These are phyloP conservation scores for Tenebrosternarchus preto DNA, from an alignment of 2,113 vertebrate genomes.

Conservation along the genomic window DNA sequence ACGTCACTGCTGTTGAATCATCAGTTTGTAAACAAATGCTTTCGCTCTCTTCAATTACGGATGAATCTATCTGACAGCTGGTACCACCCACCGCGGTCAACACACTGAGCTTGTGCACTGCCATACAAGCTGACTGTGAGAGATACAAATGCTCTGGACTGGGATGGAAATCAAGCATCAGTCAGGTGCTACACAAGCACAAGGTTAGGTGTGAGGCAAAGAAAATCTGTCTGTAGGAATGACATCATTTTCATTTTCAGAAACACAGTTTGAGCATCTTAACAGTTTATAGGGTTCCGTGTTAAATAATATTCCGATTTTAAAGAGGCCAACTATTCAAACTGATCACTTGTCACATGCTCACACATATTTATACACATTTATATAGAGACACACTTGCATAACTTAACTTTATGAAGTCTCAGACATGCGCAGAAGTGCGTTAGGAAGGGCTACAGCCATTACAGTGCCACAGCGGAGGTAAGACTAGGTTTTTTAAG, in stretches of 20 bases:
- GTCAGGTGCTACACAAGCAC: neutral
- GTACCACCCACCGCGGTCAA: neutral
- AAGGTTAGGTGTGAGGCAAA: neutral
- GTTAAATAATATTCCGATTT: too few relatives aligned
- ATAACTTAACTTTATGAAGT: neutral
- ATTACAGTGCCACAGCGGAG: neutral
- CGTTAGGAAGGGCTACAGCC: neutral
- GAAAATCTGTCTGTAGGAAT: neutral
- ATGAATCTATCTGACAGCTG: slow-evolving; percentile 1
- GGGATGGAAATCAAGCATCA: neutral
- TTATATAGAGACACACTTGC: neutral
- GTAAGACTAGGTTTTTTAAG: neutral
- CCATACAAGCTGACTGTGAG: neutral
- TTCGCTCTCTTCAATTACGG: neutral
- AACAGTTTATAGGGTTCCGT: too few relatives aligned
- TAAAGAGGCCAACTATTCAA: too few relatives aligned
- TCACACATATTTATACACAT: neutral
- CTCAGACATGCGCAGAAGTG: neutral
- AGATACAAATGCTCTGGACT: neutral
- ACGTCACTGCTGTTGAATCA: neutral
- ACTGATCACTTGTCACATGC: too few relatives aligned
- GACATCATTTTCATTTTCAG: neutral
- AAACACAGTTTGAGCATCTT: neutral
- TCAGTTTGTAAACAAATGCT: slow-evolving; percentile 1
- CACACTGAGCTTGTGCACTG: neutral